Conservation (phyloP, 2,888 invertebrate species). For the Zaprionus bogoriensis region DNA sequence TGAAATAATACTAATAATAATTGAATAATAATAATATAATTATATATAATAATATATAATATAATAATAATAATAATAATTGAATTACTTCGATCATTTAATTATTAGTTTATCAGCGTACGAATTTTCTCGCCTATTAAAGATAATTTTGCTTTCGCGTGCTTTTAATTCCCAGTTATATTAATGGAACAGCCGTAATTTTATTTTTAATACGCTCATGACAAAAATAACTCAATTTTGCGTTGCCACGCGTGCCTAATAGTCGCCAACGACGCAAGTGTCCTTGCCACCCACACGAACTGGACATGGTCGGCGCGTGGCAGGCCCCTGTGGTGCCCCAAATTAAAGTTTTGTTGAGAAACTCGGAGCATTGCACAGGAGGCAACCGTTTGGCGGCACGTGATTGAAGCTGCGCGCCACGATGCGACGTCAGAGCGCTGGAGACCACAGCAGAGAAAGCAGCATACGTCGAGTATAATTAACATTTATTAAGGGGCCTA, state of each 20-base stretch:
- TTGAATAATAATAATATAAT: too few relatives aligned
- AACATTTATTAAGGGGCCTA: constrained; percentile 31
- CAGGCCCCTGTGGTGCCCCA: constrained; percentile 52
- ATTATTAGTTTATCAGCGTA: too few relatives aligned
- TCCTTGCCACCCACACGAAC: constrained; percentile 45
- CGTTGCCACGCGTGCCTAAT: constrained; percentile 55
- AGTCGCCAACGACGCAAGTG: constrained; percentile 21
- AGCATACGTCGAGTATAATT: constrained; percentile 46
- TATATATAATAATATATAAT: too few relatives aligned
- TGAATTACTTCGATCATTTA: too few relatives aligned
- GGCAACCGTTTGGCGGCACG: constrained; percentile 46
- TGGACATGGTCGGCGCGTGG: constrained; percentile 39
- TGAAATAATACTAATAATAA: not conserved
- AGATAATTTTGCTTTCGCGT: too few relatives aligned
- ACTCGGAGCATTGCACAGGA: constrained; percentile 7
- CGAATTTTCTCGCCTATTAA: too few relatives aligned
- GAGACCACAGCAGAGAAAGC: constrained; percentile 3
- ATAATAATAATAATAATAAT: too few relatives aligned
- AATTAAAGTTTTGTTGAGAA: constrained; percentile 34
- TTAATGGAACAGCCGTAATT: too few relatives aligned
- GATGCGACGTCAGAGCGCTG: constrained; percentile 13
- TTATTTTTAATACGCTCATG: constrained; percentile 22
- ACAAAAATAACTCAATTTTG: constrained; percentile 53
- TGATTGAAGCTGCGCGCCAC: constrained; percentile 34
- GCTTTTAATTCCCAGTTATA: too few relatives aligned